phyloP scores from a whole-genome alignment of 2,113 vertebrate species.

The Motacilla alba region DNA sequence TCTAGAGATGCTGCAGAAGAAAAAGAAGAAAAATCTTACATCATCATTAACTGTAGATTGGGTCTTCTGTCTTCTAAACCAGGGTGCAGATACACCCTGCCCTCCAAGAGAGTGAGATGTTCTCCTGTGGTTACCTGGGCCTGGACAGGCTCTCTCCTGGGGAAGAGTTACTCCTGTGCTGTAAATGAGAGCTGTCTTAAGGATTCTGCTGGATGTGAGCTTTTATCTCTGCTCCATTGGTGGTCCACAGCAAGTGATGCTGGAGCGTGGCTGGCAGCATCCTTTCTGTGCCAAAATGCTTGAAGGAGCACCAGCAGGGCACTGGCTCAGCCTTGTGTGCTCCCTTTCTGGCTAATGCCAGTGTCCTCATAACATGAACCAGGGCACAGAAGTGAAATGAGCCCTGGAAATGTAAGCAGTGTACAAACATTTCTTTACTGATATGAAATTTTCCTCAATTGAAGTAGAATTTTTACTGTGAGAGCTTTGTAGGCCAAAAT shows the following conservation, averaged over 20 bases:
- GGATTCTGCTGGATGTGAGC: neutral
- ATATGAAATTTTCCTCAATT: neutral
- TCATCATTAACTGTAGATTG: neutral
- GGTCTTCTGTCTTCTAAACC: neutral
- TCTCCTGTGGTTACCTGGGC: fast-evolving
- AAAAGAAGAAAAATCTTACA: neutral
- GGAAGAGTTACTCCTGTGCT: neutral
- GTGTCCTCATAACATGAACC: neutral
- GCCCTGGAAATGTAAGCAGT: neutral
- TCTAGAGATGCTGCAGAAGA: neutral
- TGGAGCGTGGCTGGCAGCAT: neutral
- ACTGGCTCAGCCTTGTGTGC: neutral
- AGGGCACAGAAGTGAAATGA: neutral
- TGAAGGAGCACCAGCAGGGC: neutral
- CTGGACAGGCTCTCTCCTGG: neutral
- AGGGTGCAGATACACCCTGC: neutral
- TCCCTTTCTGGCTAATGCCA: neutral
- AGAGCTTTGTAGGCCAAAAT: neutral
- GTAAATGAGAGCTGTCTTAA: neutral
- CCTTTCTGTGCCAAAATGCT: neutral
- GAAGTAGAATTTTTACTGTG: neutral
- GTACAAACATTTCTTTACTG: neutral
- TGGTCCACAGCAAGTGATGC: neutral
- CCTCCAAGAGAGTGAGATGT: fast-evolving
- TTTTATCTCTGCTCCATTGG: neutral